Evolutionary conservation across 2,113 vertebrate genomes (phyloP), one percentile per base, ranked within the genome.

Genomic region (Amphilophus citrinellus): DNA sequence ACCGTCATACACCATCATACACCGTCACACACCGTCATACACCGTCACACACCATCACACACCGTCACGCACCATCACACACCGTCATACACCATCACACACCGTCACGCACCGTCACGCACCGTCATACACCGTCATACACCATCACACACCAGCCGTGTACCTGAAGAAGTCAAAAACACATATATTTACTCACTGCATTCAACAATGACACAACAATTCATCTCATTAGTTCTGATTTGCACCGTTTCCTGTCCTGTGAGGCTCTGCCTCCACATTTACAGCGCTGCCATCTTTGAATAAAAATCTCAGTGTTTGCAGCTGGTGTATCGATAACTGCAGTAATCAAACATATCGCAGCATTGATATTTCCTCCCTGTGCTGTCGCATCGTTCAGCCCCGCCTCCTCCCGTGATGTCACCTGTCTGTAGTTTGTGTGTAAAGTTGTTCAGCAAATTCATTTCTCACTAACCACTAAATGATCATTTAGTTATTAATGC

Each of bases 311-410:
- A 71, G 0, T 30, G 2, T 50, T 17, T 71, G 66, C 44, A 7
- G 27, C 66, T 32, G 3, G 0, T 20, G 10, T n/a, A 53, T 47
- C 3, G 5, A 53, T 20, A 71, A 2, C 59, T 61, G 27, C 4
- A 39, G 9, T 39, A 35, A 32, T 32, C 5, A 35, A 35, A 7
- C 35, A 7, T 35, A 30, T 30, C 2, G 0, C 42, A 30, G 10
- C 10, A 30, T 11, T 71, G 24, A 71, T 44, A 50, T 44, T 30
- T 30, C 15, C 47, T 24, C 47, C 65, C 42, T 30, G 24, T 50
- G 24, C 44, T 73, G 37, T 37, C 7, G 37, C 37, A 37, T 4
- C 8, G 32, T 35, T 35, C 6, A 35, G 37, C 37, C 7, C 37
- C 9, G 37, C 37, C 1, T 73, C 66, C 42, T 71, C 13, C 66